A percentile compares a stretch with the other conserved stretches of the same genome.
These are phyloP conservation scores for Drosophila pseudotakahashii DNA, from an alignment of 2,888 invertebrate genomes.

Conservation along the genomic window DNA sequence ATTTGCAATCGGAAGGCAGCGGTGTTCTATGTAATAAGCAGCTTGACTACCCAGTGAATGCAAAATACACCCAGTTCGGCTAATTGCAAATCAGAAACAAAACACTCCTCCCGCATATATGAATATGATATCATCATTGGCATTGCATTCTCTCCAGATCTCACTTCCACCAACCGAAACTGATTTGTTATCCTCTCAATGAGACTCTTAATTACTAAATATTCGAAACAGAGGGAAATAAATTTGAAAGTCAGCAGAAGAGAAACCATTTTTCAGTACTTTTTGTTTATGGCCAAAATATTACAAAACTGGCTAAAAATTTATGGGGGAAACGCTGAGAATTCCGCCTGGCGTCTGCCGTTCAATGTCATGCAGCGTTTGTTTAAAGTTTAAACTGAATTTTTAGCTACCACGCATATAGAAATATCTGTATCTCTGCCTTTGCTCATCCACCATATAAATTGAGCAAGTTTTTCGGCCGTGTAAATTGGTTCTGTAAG, in stretches of 20 bases:
- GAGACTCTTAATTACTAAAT: slow-evolving; percentile 50
- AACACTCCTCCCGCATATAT: slow-evolving; percentile 22
- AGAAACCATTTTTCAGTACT: slow-evolving; percentile 40
- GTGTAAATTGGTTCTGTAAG: slow-evolving; percentile 60
- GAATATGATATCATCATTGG: slow-evolving; percentile 40
- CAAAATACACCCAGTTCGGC: slow-evolving; percentile 49
- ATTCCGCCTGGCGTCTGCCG: slow-evolving; percentile 39
- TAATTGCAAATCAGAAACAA: slow-evolving; percentile 57
- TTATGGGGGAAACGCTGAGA: slow-evolving; percentile 67
- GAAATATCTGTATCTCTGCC: slow-evolving; percentile 25
- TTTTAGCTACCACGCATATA: neutral
- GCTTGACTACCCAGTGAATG: slow-evolving; percentile 41
- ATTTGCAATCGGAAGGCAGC: slow-evolving; percentile 46
- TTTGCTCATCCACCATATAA: slow-evolving; percentile 27
- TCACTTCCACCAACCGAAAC: slow-evolving; percentile 49
- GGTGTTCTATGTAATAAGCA: slow-evolving; percentile 38
- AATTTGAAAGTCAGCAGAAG: slow-evolving; percentile 32
- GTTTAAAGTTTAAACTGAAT: slow-evolving; percentile 66
- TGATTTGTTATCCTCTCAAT: slow-evolving; percentile 54
- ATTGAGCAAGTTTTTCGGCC: slow-evolving; percentile 64
- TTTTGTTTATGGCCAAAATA: slow-evolving; percentile 50
- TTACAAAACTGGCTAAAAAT: slow-evolving; percentile 72
- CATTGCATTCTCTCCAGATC: slow-evolving; percentile 32
- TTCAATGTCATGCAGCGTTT: slow-evolving; percentile 72
- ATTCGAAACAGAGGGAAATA: slow-evolving; percentile 29